Base-by-base conservation (phyloP, 2,797 vertebrate species). In the Cynopterus sphinx region DNA sequence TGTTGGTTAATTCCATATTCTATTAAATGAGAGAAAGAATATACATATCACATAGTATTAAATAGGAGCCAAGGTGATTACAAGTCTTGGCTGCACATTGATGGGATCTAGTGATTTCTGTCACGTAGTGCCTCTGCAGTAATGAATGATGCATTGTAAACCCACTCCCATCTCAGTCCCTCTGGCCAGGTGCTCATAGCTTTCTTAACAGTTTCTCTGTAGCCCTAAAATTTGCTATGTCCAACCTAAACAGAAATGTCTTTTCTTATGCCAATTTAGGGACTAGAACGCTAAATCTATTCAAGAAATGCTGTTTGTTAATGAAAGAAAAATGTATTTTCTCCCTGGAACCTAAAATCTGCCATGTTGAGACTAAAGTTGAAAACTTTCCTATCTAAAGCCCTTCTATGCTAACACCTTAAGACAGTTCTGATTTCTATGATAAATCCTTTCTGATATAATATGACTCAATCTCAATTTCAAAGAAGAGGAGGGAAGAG, bases 121-220 rank as follows among this genome's bases (percentile, higher is more conserved):
- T 97, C 95, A 97, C 97, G 84, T 97, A 96, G 90, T 91, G 59
- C 96, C 96, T 97, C 87, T 96, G 95, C 94, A 85, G 97, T 95
- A 96, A 96, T 97, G 97, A 98, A 97, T 95, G 97, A 97, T 97
- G 96, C 97, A 95, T 97, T 97, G 93, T 97, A 96, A 97, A 90
- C 94, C 95, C 90, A 97, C 90, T 97, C 92, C 93, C 95, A 92
- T 96, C 82, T 78, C 81, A 43, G 95, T 95, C 81, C 70, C 78
- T 92, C 87, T 92, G 88, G 85, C 96, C 97, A 97, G 97, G 92
- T 97, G 95, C 95, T 97, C 93, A 73, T 6, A 89, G 95, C 46
- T 96, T 95, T 97, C 94, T 96, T 78, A 96, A 95, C 94, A 95
- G 90, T 90, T 96, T 95, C 94, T 89, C 93, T 98, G 88, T 74